phyloP scores from a whole-genome alignment of 2,888 invertebrate species.

The Nemoura dubitans region DNA sequence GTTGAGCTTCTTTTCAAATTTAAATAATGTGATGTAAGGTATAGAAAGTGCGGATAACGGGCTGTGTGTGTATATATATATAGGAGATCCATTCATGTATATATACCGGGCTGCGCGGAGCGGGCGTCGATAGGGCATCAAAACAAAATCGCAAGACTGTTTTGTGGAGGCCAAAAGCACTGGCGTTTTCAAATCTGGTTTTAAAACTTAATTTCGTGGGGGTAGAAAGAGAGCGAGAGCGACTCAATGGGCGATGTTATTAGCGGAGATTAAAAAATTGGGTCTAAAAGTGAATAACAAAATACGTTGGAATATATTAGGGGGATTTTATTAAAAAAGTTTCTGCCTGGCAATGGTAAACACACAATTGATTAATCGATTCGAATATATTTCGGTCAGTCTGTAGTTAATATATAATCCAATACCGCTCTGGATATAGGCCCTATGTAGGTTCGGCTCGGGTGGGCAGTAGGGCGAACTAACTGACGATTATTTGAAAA shows the following conservation, averaged over 20 bases:
- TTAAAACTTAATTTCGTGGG: background rate
- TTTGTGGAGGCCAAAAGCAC: background rate
- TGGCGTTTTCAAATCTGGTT: background rate
- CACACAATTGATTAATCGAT: slow-evolving; percentile 12
- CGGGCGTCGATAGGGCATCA: background rate
- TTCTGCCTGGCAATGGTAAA: background rate
- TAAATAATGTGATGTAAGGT: slow-evolving; percentile 25
- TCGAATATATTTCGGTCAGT: background rate
- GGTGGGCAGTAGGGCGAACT: background rate
- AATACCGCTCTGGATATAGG: too few species aligned
- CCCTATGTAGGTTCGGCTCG: too few species aligned
- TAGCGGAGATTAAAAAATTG: slow-evolving; percentile 7
- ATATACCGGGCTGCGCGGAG: too few species aligned
- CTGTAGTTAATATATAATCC: background rate
- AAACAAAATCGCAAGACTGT: background rate
- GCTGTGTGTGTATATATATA: background rate
- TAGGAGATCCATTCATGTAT: background rate
- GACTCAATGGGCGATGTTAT: background rate
- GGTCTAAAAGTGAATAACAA: slow-evolving; percentile 7
- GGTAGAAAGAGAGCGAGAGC: background rate
- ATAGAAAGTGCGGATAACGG: slow-evolving; percentile 12
- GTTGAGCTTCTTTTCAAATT: slow-evolving; percentile 17
- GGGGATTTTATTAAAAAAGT: slow-evolving; percentile 7
- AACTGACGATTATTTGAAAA: background rate
- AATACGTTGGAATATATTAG: background rate